A percentile compares a stretch with the other conserved stretches of the same genome.
Conservation (phyloP, 2,113 vertebrate genomes). For the Microcebus tavaratra region DNA sequence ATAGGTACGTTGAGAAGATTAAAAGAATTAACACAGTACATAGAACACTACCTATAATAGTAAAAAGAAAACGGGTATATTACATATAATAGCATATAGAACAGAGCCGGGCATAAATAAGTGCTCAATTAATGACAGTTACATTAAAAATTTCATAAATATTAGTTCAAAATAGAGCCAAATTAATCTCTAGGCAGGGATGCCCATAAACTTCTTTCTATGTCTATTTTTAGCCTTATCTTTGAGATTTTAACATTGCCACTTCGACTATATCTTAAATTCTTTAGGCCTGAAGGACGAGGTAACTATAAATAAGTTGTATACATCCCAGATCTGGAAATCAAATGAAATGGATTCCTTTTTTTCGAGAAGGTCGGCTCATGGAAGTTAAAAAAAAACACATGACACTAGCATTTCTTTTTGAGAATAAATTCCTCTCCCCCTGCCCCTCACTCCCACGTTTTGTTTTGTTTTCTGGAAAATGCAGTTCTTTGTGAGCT, state of each 20-base stretch:
- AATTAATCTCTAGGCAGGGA: background rate
- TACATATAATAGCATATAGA: background rate
- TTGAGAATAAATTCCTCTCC: background rate
- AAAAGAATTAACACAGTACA: background rate
- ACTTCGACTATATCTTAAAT: background rate
- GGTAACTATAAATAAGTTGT: constrained; percentile 39
- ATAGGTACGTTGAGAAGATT: background rate
- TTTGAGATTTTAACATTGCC: background rate
- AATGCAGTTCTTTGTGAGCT: background rate
- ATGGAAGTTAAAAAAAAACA: background rate
- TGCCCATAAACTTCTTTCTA: background rate
- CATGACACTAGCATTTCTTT: background rate
- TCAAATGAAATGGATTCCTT: background rate
- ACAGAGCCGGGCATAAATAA: background rate
- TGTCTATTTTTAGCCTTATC: background rate
- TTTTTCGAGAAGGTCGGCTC: constrained; percentile 11
- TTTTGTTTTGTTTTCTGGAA: background rate
- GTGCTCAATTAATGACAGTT: background rate
- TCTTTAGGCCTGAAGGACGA: background rate
- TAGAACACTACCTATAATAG: background rate
- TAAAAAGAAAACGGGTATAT: background rate
- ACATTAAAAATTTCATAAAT: background rate
- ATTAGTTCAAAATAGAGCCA: background rate
- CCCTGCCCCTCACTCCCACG: background rate
- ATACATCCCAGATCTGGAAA: background rate